These are phyloP conservation scores for Sminthurides bifidus DNA, from an alignment of 1,140 invertebrate genomes.

Conservation along the genomic window DNA sequence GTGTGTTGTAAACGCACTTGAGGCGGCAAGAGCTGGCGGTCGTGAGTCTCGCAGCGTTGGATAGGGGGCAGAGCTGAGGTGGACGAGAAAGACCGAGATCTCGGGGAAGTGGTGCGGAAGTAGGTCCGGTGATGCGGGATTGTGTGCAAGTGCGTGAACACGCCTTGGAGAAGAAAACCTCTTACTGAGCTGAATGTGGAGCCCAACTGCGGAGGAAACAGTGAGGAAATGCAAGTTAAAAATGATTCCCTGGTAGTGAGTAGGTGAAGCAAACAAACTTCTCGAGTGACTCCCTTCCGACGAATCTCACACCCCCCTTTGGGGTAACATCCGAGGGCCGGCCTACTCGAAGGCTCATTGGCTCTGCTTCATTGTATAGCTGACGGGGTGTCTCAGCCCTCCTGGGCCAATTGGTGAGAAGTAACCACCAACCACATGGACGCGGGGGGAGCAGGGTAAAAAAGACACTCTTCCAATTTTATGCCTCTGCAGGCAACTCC, in stretches of 20 bases:
- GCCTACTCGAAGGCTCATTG: conserved; percentile 1
- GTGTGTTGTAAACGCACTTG: no score
- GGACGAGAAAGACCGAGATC: no score
- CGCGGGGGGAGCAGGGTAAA: background rate
- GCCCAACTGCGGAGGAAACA: conserved; percentile 21
- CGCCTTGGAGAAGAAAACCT: conserved; percentile 28
- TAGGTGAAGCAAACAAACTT: background rate
- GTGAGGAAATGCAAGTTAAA: conserved; percentile 18
- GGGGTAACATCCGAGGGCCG: background rate
- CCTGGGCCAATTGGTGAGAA: conserved; percentile 11
- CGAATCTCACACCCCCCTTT: conserved; percentile 4
- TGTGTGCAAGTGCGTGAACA: no score
- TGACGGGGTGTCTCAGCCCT: conserved; percentile 6
- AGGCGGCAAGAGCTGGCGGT: no score
- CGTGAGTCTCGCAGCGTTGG: no score
- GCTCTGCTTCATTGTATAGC: background rate
- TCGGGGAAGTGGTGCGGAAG: no score
- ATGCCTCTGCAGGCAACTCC: conserved; percentile 4
- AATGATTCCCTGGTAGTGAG: background rate
- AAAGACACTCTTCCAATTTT: no score
- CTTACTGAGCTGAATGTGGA: conserved; percentile 26
- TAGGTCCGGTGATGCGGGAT: conserved; percentile 8
- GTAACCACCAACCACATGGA: conserved; percentile 10
- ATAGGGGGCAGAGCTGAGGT: no score
- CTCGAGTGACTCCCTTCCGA: background rate